Base-by-base conservation (phyloP, 2,888 invertebrate genomes). In the Epirrita christyi region DNA sequence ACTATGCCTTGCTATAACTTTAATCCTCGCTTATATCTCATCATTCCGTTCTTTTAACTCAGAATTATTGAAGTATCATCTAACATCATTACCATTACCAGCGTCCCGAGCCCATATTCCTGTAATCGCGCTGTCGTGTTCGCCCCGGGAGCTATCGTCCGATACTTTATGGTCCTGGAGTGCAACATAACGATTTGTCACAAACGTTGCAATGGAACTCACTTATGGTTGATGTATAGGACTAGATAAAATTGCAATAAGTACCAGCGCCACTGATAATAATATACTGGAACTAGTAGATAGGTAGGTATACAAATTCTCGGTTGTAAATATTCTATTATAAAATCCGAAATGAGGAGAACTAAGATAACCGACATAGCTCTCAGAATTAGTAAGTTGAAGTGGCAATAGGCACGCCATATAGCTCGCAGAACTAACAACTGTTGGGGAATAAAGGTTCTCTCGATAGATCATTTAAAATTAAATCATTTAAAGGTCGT, bases 51-150 rank as follows among this genome's bases (percentile, higher is more conserved):
- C 42, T 29, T 40, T 53, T 56, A 45, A 9, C 45, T 38, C 29
- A 43, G 37, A 49, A 45, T 34, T 46, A 37, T 51, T 40, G 49
- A 49, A 54, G 59, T 64, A 58, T 60, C 63, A 56, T 56, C 46
- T 43, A 50, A 49, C 55, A 59, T 58, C 58, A 61, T 54, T 59
- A 47, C 59, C 50, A 37, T 47, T 14, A 42, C 43, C 42, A 55
- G 38, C 58, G 48, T 61, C 59, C 27, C 32, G 55, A 38, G 14
- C 69, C 68, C 71, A 64, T 73, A 76, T 81, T 74, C 68, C 75
- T 54, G 74, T 83, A 83, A 83, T 84, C 82, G 78, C 66, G 76
- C 68, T 78, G 81, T 85, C 83, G 80, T 86, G 85, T 83, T 76
- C 81, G 75, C 85, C 78, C 73, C 83, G 66, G 86, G 85, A 81